These are phyloP conservation scores for Stenoptilia bipunctidactyla DNA, from an alignment of 2,888 invertebrate genomes.

Conservation along the genomic window DNA sequence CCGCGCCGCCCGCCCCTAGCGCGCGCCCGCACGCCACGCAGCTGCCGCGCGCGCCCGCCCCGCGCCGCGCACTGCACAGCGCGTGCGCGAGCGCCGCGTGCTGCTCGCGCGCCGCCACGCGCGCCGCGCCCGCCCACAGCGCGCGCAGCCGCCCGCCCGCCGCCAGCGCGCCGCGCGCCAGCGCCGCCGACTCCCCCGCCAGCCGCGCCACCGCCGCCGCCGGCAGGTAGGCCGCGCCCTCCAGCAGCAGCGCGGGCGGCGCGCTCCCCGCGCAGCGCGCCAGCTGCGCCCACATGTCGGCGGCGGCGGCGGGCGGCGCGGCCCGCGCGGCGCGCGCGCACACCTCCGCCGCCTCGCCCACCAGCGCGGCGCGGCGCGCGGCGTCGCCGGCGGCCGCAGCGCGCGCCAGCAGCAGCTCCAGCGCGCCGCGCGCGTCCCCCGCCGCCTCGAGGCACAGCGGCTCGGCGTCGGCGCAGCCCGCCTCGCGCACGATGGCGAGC, in stretches of 20 bases:
- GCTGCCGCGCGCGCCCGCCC: constrained; percentile 36
- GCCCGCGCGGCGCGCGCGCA: constrained; percentile 32
- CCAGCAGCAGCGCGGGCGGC: constrained; percentile 36
- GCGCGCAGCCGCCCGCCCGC: constrained; percentile 16
- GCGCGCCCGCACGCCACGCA: constrained; percentile 36
- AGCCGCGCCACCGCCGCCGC: constrained; percentile 27
- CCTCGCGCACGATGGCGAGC: constrained; percentile 33
- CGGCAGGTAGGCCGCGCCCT: constrained; percentile 42
- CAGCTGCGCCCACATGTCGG: constrained; percentile 28
- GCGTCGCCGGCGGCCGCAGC: constrained; percentile 18
- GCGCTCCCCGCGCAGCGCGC: constrained; percentile 25
- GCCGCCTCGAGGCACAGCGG: constrained; percentile 48
- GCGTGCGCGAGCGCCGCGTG: constrained; percentile 39
- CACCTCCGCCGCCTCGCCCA: constrained; percentile 33
- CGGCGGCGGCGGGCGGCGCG: constrained; percentile 21
- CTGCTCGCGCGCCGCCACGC: constrained; percentile 30
- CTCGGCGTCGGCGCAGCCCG: constrained; percentile 38
- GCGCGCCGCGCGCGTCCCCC: constrained; percentile 47
- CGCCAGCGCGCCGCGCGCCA: constrained; percentile 24
- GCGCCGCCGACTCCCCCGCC: constrained; percentile 27
- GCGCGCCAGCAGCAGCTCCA: constrained; percentile 35
- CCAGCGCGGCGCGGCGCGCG: constrained; percentile 16
- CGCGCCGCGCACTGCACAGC: constrained; percentile 34
- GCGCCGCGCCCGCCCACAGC: constrained; percentile 28
- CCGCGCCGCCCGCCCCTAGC: constrained; percentile 21